Base-by-base conservation (phyloP, 2,797 vertebrate genomes). In the Pipistrellus kuhlii region DNA sequence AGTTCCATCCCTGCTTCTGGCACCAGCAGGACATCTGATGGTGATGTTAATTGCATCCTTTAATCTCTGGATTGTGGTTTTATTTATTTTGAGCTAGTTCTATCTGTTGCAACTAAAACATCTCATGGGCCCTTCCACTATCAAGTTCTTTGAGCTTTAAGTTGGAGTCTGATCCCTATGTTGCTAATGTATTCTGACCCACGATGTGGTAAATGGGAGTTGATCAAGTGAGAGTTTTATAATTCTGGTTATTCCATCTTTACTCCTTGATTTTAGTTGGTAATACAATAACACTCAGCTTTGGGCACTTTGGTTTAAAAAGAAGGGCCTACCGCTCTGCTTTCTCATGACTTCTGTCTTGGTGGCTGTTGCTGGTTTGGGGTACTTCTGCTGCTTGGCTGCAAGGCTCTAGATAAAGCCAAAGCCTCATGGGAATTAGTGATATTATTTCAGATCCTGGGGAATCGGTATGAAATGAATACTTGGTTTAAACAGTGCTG, bases 81-180 rank as follows among this genome's bases (percentile, higher is more conserved):
- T 14, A n/a, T 64, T 88, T 71, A 2, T 77, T 86, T 88, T 72
- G 73, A 48, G 48, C 35, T 85, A 38, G 18, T 25, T 84, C 55
- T 55, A 30, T 89, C 55, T 91, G 6, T 83, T 78, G 51, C 48
- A 69, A 51, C 59, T 93, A 15, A 68, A 90, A 68, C 76, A 3
- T 89, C 72, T 89, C 23, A 1, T 14, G 68, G 38, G 6, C 73
- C 73, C 18, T 75, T 91, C 48, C 14, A 12, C 38, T 14, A 2
- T 71, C 15, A 2, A 46, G n/a, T 55, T 64, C 76, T 77, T 81
- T 69, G 91, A 72, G 62, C 64, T 91, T 82, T 46, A 55, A 12
- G 25, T 35, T 85, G 46, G 51, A 55, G 48, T 20, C 35, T 38
- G 23, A 35, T 18, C n/a, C 5, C 44, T 48, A 8, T 41, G 15